Evolutionary conservation across 2,797 vertebrate genomes (phyloP), one percentile per base, ranked within the genome.

Genomic region (Benthosema pterotum): DNA sequence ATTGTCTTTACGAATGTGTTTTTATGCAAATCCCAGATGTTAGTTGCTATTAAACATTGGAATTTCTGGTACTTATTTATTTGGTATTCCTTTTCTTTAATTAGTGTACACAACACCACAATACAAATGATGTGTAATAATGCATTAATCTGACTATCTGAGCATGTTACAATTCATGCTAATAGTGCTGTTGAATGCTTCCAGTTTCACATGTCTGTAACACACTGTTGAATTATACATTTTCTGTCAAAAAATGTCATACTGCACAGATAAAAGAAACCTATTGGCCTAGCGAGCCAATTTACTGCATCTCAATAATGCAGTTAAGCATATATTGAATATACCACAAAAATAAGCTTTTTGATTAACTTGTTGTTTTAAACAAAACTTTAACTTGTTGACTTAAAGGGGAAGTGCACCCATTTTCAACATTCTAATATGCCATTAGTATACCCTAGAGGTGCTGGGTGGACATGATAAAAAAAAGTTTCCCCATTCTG

Each of bases 101-200:
- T 51, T 32, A 25, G 38, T 55, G 7, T 57, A 49, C 57, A 9
- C 46, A 4, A 19, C 32, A 38, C 11, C 17, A 57, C 22, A 2
- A 17, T 11, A 51, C 28, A 52, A 12, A 25, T 16, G 60, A n/a
- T n/a, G n/a, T 7, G 22, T 5, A 49, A 32, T 52, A 57, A 67
- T 70, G 55, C 58, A 71, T 62, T 60, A 61, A 74, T 82, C 47
- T 69, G 59, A 74, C 59, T 59, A 74, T 82, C 47, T 69, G 59
- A 74, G 58, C 62, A 58, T 66, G 57, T 55, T 52, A 52, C n/a
- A 28, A 25, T 28, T 32, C 5, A 42, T 42, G 18, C 2, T 43
- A 5, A 61, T 72, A 42, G 67, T 71, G 74, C 15, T 49, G 43
- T 65, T 38, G 49, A 62, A 19, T 80, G 45, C 60, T 52, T 72